Percentiles rank a stretch among this genome's conserved stretches.
These are phyloP conservation scores for Channa striata DNA, from an alignment of 2,797 vertebrate species.

Conservation along the genomic window DNA sequence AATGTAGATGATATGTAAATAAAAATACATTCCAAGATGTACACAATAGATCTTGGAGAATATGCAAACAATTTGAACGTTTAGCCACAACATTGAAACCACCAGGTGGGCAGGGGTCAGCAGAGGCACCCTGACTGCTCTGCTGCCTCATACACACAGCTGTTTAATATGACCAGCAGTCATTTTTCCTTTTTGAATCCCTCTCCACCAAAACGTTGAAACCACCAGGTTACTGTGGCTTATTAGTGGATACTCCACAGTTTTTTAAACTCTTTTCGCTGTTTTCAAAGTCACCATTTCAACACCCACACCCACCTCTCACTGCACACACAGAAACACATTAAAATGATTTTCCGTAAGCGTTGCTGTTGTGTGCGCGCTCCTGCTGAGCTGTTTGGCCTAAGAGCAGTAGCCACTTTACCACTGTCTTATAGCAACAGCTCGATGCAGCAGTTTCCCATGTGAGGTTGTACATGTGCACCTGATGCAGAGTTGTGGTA, in stretches of 20 bases:
- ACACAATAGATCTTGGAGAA: too few relatives aligned
- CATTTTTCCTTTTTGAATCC: too few relatives aligned
- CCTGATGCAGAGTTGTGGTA: conserved; percentile 2
- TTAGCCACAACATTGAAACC: too few relatives aligned
- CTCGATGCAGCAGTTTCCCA: conserved; percentile 28
- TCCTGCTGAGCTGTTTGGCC: conserved; percentile 42
- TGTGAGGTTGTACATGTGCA: conserved; percentile 6
- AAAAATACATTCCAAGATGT: too few relatives aligned
- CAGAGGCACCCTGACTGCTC: too few relatives aligned
- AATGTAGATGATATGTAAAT: too few relatives aligned
- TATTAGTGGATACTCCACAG: not conserved
- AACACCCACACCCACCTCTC: not conserved
- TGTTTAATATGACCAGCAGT: too few relatives aligned
- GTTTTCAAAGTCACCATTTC: not conserved
- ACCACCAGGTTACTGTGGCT: too few relatives aligned
- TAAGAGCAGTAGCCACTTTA: conserved; percentile 37
- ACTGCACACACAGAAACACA: not conserved
- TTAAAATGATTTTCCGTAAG: conserved; percentile 1
- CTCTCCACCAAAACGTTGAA: too few relatives aligned
- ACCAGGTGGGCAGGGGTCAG: too few relatives aligned
- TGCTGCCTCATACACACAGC: too few relatives aligned
- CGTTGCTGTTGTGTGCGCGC: conserved; percentile 21
- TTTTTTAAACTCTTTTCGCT: not conserved
- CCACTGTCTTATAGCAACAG: conserved; percentile 23
- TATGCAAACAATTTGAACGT: too few relatives aligned